A percentile compares a stretch with the other conserved stretches of the same genome.
Conservation (phyloP, 2,888 invertebrate genomes). For the Sipha maydis region DNA sequence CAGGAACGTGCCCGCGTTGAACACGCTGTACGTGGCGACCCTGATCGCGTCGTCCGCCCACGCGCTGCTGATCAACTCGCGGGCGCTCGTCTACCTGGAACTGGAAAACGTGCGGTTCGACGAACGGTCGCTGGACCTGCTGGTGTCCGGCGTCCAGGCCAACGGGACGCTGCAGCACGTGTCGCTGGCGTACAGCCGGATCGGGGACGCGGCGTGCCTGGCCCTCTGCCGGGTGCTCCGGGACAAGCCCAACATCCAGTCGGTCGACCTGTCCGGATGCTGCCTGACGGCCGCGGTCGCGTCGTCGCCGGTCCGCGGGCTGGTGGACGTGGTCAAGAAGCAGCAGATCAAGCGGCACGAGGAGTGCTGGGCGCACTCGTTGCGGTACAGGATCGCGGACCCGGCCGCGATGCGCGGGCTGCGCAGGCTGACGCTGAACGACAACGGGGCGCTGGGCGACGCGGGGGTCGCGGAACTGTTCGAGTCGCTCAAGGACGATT, state of each 20-base stretch:
- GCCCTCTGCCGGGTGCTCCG: slow-evolving; percentile 14
- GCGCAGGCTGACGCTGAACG: slow-evolving; percentile 74
- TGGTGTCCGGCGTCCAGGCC: not conserved
- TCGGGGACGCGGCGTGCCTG: slow-evolving; percentile 15
- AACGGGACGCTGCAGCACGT: slow-evolving; percentile 21
- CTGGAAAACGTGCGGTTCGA: slow-evolving; percentile 32
- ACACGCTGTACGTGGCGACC: not conserved
- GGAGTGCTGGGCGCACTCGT: slow-evolving; percentile 83
- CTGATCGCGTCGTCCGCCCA: not conserved
- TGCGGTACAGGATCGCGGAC: slow-evolving; percentile 81
- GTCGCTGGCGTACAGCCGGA: slow-evolving; percentile 33
- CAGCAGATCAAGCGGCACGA: slow-evolving; percentile 80
- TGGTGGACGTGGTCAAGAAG: slow-evolving; percentile 68
- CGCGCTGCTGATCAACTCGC: not conserved
- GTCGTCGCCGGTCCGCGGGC: not conserved
- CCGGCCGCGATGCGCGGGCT: slow-evolving; percentile 67
- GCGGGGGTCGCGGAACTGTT: slow-evolving; percentile 73
- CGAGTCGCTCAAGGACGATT: slow-evolving; percentile 33
- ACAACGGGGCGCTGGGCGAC: slow-evolving; percentile 77
- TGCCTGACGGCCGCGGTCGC: not conserved
- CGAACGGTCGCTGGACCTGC: not conserved
- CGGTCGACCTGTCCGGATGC: slow-evolving; percentile 34
- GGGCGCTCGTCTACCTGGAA: slow-evolving; percentile 24
- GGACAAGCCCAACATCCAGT: slow-evolving; percentile 41
- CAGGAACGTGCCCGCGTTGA: not conserved